Conservation (phyloP, 1,140 invertebrate species). For the Zaprionus lachaisei region DNA sequence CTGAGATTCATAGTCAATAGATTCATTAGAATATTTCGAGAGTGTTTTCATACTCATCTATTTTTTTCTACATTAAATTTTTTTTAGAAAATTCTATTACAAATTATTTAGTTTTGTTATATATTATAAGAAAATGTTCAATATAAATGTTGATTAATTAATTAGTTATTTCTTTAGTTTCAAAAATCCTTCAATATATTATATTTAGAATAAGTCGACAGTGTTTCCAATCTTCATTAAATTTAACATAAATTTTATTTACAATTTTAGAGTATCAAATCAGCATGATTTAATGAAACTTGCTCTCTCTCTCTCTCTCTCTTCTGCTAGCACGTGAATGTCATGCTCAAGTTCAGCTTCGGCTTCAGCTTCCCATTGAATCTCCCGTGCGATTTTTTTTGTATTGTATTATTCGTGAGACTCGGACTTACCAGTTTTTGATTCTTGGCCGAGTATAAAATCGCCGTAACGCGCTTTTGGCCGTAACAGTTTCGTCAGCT, state of each 20-base stretch:
- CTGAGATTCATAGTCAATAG: too few species aligned
- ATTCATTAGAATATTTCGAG: too few species aligned
- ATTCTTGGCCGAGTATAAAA: conserved; percentile 79
- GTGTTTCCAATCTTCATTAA: too few species aligned
- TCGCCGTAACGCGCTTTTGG: conserved; percentile 68
- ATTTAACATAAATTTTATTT: not conserved
- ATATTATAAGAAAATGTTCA: too few species aligned
- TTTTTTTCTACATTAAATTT: too few species aligned
- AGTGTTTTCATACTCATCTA: too few species aligned
- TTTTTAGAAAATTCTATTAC: too few species aligned
- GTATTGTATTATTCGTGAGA: not conserved
- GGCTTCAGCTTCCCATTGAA: conserved; percentile 12
- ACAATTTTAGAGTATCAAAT: conserved; percentile 8
- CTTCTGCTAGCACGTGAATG: conserved; percentile 59
- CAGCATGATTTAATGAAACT: not conserved
- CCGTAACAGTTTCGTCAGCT: conserved; percentile 76
- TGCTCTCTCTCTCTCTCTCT: conserved; percentile 5
- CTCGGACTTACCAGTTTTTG: conserved; percentile 52
- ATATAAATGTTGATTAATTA: too few species aligned
- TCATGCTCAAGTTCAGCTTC: conserved; percentile 65
- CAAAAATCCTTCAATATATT: too few species aligned
- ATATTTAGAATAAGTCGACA: too few species aligned
- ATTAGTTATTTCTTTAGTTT: too few species aligned
- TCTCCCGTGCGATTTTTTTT: conserved; percentile 7
- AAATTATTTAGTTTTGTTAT: too few species aligned